Conservation (phyloP, 2,888 invertebrate genomes). For the Ypsolopha sequella region DNA sequence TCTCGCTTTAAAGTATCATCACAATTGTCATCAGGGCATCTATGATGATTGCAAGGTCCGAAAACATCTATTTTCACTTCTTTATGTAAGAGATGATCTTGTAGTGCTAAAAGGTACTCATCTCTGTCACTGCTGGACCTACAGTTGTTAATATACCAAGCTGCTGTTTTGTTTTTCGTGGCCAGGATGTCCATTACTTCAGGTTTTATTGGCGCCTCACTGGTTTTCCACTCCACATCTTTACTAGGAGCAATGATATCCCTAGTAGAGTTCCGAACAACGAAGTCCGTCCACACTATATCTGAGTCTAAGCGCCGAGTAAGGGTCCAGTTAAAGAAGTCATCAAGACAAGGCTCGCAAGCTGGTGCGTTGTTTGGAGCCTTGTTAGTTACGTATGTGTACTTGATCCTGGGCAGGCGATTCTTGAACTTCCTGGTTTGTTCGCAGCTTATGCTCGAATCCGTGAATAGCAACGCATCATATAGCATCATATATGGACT, state of each 20-base stretch:
- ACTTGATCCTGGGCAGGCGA: too few relatives aligned
- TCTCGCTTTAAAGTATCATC: constrained; percentile 24
- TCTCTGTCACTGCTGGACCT: constrained; percentile 16
- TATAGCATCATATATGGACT: too few relatives aligned
- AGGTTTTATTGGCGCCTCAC: constrained; percentile 11
- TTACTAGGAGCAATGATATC: constrained; percentile 18
- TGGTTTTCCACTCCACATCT: constrained; percentile 20
- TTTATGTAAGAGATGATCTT: constrained; percentile 32
- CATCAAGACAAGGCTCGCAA: constrained; percentile 31
- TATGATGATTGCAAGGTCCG: constrained; percentile 23
- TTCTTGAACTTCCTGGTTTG: too few relatives aligned
- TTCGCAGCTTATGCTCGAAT: too few relatives aligned
- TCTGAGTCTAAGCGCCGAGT: constrained; percentile 42
- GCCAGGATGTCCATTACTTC: constrained; percentile 21
- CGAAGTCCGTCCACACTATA: constrained; percentile 32
- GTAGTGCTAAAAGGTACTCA: constrained; percentile 28
- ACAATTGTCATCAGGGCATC: constrained; percentile 23
- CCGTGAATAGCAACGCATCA: too few relatives aligned
- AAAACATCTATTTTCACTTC: constrained; percentile 32
- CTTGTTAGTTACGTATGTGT: too few relatives aligned
- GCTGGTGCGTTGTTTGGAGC: constrained; percentile 18
- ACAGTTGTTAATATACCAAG: constrained; percentile 36
- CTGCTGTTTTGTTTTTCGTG: constrained; percentile 31
- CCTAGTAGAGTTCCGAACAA: constrained; percentile 24
- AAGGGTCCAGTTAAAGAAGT: constrained; percentile 44